These are phyloP conservation scores for Datnioides undecimradiatus DNA, from an alignment of 2,113 vertebrate species.

Conservation along the genomic window DNA sequence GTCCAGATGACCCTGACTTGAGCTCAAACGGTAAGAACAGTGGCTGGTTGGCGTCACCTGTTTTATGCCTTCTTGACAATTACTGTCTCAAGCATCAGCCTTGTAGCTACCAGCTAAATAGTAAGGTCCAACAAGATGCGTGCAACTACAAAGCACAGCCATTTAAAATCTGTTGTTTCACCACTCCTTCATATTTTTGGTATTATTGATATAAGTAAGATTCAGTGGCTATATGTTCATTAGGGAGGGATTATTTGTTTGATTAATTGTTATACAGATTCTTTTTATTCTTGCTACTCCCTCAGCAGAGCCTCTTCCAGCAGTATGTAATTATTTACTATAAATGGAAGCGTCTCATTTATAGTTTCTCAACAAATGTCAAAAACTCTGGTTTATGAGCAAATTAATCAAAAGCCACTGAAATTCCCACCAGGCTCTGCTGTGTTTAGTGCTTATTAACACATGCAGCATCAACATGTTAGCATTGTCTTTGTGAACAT, in stretches of 20 bases:
- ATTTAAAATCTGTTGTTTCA: neutral
- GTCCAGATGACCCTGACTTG: conserved; percentile 88
- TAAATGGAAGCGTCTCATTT: conserved; percentile 12
- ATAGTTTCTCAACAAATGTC: no score
- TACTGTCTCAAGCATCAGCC: neutral
- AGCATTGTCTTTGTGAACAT: no score
- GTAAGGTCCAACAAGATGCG: neutral
- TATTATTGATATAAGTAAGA: neutral
- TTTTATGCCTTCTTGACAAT: neutral
- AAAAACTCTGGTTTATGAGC: neutral
- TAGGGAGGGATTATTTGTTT: neutral
- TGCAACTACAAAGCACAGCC: neutral
- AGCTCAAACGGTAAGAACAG: conserved; percentile 87
- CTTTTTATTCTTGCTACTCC: conserved; percentile 1
- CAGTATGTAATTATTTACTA: neutral
- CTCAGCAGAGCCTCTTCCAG: neutral
- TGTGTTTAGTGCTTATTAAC: neutral
- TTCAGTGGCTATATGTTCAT: neutral
- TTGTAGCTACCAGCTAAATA: neutral
- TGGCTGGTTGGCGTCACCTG: neutral
- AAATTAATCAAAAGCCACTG: neutral
- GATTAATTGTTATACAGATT: no score
- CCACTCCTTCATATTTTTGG: neutral
- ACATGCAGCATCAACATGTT: no score
- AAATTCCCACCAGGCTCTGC: neutral